These are phyloP conservation scores for Pollenia griseotomentosa DNA, from an alignment of 2,888 invertebrate species.

Conservation along the genomic window DNA sequence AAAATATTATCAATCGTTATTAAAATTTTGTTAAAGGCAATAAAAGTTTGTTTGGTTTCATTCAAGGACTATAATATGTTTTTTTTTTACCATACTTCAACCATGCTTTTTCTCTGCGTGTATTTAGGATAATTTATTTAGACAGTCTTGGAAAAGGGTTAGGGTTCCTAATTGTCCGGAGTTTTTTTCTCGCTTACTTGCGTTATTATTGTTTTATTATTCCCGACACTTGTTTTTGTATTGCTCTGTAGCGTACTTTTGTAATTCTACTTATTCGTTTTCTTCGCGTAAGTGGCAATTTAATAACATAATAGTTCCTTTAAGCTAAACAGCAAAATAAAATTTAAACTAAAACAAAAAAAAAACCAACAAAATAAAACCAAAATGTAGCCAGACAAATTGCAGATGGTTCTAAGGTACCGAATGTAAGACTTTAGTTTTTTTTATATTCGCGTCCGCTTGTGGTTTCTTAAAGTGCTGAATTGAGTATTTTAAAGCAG, in stretches of 20 bases:
- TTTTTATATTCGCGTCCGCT: neutral
- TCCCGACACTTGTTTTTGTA: too few relatives aligned
- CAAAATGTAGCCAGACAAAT: slow-evolving; percentile 64
- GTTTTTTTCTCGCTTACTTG: too few relatives aligned
- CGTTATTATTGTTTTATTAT: too few relatives aligned
- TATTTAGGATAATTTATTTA: too few relatives aligned
- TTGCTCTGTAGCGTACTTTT: slow-evolving; percentile 2
- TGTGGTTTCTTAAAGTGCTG: slow-evolving; percentile 1
- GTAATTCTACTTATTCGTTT: neutral
- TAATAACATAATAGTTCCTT: slow-evolving; percentile 64
- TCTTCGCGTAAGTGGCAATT: slow-evolving; percentile 42
- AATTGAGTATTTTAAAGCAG: neutral
- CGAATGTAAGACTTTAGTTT: neutral
- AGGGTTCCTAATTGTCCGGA: too few relatives aligned
- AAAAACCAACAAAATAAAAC: slow-evolving; percentile 17
- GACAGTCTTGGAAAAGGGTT: too few relatives aligned
- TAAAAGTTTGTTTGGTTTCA: too few relatives aligned
- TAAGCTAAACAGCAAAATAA: slow-evolving; percentile 55
- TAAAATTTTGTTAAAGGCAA: too few relatives aligned
- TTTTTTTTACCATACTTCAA: too few relatives aligned
- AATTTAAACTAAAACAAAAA: slow-evolving; percentile 38
- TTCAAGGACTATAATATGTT: too few relatives aligned
- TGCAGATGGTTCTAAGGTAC: slow-evolving; percentile 62
- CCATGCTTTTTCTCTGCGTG: too few relatives aligned
- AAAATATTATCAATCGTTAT: too few relatives aligned